Evolutionary conservation across 2,797 vertebrate genomes (phyloP).

Genomic region (Cichlasoma orientale): DNA sequence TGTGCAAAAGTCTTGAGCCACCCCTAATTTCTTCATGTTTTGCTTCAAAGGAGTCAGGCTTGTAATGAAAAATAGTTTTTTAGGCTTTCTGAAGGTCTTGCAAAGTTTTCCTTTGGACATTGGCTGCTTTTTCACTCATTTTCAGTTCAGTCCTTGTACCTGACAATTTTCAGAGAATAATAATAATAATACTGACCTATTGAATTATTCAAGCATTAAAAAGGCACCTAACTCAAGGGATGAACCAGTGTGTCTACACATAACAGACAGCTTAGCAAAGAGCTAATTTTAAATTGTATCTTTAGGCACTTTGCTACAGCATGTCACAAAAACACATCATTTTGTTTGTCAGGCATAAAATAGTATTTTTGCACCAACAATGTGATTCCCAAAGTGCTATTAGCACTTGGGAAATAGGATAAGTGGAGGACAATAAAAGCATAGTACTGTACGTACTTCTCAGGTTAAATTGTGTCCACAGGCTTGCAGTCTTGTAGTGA

Average conservation of each 20-base stretch:
- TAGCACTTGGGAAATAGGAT: too few relatives aligned
- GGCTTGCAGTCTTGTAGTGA: neutral
- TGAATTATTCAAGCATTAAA: neutral
- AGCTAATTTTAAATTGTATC: neutral
- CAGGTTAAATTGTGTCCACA: neutral
- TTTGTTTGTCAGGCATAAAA: neutral
- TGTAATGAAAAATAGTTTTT: neutral
- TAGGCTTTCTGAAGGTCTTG: neutral
- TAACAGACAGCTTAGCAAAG: neutral
- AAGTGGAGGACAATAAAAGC: too few relatives aligned
- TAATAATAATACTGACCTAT: neutral
- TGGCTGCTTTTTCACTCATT: neutral
- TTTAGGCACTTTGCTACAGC: neutral
- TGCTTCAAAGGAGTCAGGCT: neutral
- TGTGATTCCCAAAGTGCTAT: too few relatives aligned
- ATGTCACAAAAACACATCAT: neutral
- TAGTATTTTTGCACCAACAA: neutral
- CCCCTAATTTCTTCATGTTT: neutral
- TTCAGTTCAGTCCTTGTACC: neutral
- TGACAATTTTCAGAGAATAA: neutral
- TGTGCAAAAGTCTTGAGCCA: neutral
- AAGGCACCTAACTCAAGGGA: neutral
- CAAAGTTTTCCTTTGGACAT: neutral
- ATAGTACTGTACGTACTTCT: neutral
- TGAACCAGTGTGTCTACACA: neutral